Percentiles rank a stretch among this genome's conserved stretches.
Evolutionary conservation across 2,888 invertebrate genomes (phyloP).

Genomic region (Cephonodes hylas): DNA sequence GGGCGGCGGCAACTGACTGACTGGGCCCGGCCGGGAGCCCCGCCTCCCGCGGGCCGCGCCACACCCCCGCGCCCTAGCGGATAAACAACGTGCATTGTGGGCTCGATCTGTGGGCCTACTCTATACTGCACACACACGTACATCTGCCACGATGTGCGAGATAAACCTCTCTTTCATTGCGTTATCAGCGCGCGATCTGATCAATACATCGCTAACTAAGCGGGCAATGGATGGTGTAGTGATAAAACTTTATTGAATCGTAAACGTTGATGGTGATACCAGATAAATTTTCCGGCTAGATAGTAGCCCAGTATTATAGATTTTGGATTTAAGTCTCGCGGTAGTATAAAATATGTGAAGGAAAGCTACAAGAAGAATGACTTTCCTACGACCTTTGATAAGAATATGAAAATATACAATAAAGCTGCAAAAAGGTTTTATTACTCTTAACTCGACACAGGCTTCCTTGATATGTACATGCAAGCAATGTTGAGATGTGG

Average conservation of each 20-base stretch:
- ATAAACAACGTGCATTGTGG: constrained; percentile 81
- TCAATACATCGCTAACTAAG: background rate
- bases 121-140: constrained; percentile 52
- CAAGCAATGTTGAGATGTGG: background rate
- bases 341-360: constrained; percentile 31
- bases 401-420: background rate
- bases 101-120: constrained; percentile 70
- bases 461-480: background rate
- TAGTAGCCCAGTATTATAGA: constrained; percentile 71
- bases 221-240: constrained; percentile 32
- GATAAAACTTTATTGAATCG: constrained; percentile 29
- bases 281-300: constrained; percentile 65
- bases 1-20: constrained; percentile 66
- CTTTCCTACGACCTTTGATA: background rate
- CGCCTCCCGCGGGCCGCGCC: constrained; percentile 45
- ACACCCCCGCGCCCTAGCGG: constrained; percentile 64
- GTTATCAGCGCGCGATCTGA: background rate
- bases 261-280: constrained; percentile 43
- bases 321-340: constrained; percentile 65
- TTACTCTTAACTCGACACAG: background rate
- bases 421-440: background rate
- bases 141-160: constrained; percentile 38
- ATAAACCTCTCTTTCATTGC: constrained; percentile 32
- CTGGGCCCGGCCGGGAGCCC: constrained; percentile 75
- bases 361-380: background rate